Percentiles rank a stretch among this genome's conserved stretches.
These are phyloP conservation scores for Cheilosia pagana DNA, from an alignment of 2,888 invertebrate genomes.

Conservation along the genomic window DNA sequence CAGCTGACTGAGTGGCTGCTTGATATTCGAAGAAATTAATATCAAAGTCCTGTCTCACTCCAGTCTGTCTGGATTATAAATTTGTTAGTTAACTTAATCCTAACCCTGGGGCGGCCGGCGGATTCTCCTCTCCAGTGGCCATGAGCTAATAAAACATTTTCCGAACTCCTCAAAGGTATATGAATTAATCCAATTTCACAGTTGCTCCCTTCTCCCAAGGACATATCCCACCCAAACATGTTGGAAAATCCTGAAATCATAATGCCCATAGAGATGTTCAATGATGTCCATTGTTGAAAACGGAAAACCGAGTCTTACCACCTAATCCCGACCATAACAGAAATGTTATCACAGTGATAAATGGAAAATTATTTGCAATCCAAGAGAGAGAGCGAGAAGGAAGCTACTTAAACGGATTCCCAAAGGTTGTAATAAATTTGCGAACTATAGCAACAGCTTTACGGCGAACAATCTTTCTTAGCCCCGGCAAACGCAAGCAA, in stretches of 20 bases:
- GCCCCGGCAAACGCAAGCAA: conserved; percentile 30
- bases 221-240: not conserved
- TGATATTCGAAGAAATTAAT: not conserved
- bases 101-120: not conserved
- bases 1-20: not conserved
- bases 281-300: conserved; percentile 1
- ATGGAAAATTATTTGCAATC: conserved; percentile 81
- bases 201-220: not conserved
- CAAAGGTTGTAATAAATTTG: conserved; percentile 82
- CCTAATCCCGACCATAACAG: conserved; percentile 36
- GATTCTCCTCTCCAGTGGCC: not conserved
- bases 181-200: not conserved
- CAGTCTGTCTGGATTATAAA: not conserved
- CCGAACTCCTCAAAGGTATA: not conserved
- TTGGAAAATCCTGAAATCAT: not conserved
- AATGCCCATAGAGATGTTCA: not conserved
- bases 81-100: not conserved
- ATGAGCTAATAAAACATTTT: not conserved
- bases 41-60: not conserved
- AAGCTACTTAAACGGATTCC: conserved; percentile 81
- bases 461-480: conserved; percentile 43
- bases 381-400: conserved; percentile 57
- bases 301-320: not conserved
- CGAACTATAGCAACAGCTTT: conserved; percentile 71
- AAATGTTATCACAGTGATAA: conserved; percentile 81